Evolutionary conservation across 2,888 invertebrate species (phyloP).

Genomic region (Tanypteryx hageni): DNA sequence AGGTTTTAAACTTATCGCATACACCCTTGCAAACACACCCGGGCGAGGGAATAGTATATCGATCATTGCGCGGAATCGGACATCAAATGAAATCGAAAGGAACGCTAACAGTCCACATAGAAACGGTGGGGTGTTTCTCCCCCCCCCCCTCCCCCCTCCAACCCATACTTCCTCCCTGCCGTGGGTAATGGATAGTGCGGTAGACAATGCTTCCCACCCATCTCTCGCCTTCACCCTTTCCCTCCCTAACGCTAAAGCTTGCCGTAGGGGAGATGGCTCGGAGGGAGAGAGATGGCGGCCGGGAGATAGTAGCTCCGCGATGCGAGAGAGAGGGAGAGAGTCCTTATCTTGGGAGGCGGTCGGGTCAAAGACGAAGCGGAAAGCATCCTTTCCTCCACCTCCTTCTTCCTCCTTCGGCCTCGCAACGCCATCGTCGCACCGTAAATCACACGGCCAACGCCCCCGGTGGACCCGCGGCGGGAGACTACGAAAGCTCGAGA

Average conservation of each 20-base stretch:
- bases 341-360: conserved; percentile 20
- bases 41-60: neutral
- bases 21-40: neutral
- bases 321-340: no score
- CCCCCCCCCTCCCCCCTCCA: neutral
- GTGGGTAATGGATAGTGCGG: neutral
- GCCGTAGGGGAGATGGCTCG: neutral
- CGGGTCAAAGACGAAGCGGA: conserved; percentile 14
- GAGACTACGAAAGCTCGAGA: conserved; percentile 4
- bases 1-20: neutral
- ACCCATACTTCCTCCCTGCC: neutral
- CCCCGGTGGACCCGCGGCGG: conserved; percentile 19
- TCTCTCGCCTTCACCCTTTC: no score
- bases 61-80: conserved; percentile 28
- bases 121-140: neutral
- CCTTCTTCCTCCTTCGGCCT: neutral
- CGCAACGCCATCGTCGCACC: conserved; percentile 9
- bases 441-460: conserved; percentile 26
- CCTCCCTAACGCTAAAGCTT: neutral
- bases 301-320: conserved; percentile 6
- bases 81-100: neutral
- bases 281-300: conserved; percentile 20
- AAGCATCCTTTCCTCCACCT: neutral
- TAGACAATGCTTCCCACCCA: conserved; percentile 13
- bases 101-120: conserved; percentile 10